Evolutionary conservation across 2,113 vertebrate genomes (phyloP), one percentile per base, ranked within the genome.

Genomic region (Oenanthe melanoleuca): DNA sequence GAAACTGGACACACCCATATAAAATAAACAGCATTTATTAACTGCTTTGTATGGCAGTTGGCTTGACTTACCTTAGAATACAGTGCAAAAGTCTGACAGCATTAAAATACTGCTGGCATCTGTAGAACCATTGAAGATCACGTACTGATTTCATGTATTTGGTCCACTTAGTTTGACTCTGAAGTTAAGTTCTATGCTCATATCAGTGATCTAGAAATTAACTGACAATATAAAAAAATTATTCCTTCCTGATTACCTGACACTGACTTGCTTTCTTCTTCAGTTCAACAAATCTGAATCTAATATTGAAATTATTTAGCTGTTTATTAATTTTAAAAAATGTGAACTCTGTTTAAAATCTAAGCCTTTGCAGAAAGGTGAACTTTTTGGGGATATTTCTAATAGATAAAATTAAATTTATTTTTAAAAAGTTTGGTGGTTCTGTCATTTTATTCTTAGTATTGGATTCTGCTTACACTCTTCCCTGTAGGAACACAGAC

Each of bases 351-450:
- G 8, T 94, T 95, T 84, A 20, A 93, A 73, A 79, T 53, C 75
- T 65, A 87, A 89, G 80, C 82, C 92, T 96, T 95, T 78, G 63
- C 88, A 88, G 25, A 96, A 95, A 77, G 92, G 85, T 86, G 78
- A 52, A 91, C 80, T 74, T 96, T 80, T 77, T 93, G 95, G 93
- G 85, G 94, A 95, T 96, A 96, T 97, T 98, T 97, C 93, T 97
- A 94, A 97, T 95, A 89, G 79, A 96, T 92, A 95, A 97, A 86
- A 98, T 97, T 97, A 97, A 98, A 97, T 97, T 89, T 98, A 97
- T 98, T 98, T 98, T 98, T 85, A 97, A 97, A 91, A 97, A 92
- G 38, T 42, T 52, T 88, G 33, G 37, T 56, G 38, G 2, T 14
- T 93, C 75, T 88, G 72, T 78, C 26, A 9, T 81, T 50, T 80